Percentiles rank a stretch among this genome's conserved stretches.
Evolutionary conservation across 1,140 invertebrate genomes (phyloP).

Genomic region (Pseudomyrmex flavicornis): DNA sequence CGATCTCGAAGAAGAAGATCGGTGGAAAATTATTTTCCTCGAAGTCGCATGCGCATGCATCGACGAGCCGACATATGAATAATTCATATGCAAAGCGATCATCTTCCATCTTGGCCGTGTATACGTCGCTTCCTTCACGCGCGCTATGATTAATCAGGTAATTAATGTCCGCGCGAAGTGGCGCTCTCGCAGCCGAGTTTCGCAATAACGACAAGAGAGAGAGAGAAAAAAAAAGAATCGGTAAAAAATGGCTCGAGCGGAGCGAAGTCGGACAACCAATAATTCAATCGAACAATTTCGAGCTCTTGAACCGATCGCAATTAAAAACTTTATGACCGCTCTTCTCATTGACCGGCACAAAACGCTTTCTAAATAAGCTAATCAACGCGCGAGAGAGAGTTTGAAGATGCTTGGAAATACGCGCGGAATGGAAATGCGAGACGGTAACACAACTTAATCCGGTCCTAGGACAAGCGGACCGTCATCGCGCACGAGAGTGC

Average conservation of each 20-base stretch:
- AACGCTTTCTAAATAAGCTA: too few species aligned
- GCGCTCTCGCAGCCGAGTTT: not conserved
- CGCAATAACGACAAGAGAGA: not conserved
- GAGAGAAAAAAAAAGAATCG: too few species aligned
- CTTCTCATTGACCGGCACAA: too few species aligned
- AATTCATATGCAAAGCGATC: not conserved
- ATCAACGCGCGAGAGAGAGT: not conserved
- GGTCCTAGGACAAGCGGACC: constrained; percentile 61
- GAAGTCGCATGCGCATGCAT: too few species aligned
- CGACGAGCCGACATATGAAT: constrained; percentile 9
- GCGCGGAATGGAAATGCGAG: not conserved
- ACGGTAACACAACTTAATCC: constrained; percentile 43
- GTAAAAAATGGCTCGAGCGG: too few species aligned
- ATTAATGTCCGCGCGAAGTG: not conserved
- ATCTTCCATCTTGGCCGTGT: not conserved
- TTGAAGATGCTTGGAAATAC: not conserved
- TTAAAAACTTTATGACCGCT: too few species aligned
- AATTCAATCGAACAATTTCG: too few species aligned
- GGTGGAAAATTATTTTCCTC: too few species aligned
- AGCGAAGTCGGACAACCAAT: too few species aligned
- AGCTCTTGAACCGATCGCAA: too few species aligned
- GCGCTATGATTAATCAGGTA: constrained; percentile 8
- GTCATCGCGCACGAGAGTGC: too few species aligned
- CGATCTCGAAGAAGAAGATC: too few species aligned
- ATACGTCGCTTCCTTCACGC: not conserved